phyloP scores from a whole-genome alignment of 2,797 vertebrate species.

The Alosa sapidissima region DNA sequence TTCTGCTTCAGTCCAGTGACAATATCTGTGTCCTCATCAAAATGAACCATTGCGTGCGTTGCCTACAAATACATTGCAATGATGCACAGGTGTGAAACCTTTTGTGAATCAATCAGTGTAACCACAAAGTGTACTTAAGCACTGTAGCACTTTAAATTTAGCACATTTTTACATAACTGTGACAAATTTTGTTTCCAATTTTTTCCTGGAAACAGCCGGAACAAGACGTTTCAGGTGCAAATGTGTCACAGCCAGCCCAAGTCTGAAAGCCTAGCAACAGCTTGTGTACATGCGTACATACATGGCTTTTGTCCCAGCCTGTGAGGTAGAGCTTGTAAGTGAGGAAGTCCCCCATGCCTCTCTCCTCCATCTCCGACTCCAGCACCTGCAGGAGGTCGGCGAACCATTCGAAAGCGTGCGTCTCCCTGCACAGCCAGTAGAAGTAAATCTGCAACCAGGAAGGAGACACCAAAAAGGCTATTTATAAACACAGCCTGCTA shows the following conservation, averaged over 20 bases:
- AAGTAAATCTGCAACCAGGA: conserved; percentile 86
- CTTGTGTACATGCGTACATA: conserved; percentile 54
- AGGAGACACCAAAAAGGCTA: not conserved
- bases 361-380: conserved; percentile 88
- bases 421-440: conserved; percentile 94
- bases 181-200: not conserved
- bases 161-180: not conserved
- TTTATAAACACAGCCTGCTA: not conserved
- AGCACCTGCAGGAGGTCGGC: conserved; percentile 84
- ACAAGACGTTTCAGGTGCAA: not conserved
- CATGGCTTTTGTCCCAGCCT: conserved; percentile 82
- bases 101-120: not conserved
- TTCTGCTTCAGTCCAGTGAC: conserved; percentile 92
- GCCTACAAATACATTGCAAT: conserved; percentile 64
- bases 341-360: conserved; percentile 84
- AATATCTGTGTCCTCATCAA: conserved; percentile 78
- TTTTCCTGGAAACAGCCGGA: not conserved
- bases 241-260: not conserved
- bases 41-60: conserved; percentile 74
- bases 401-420: conserved; percentile 91
- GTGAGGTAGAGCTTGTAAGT: conserved; percentile 91
- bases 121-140: not conserved
- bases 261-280: not conserved
- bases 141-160: not conserved
- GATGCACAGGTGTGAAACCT: not conserved